Percentiles rank a stretch among this genome's conserved stretches.
phyloP scores from a whole-genome alignment of 2,888 invertebrate species.

The Imbricaverruca yamaguchii region DNA sequence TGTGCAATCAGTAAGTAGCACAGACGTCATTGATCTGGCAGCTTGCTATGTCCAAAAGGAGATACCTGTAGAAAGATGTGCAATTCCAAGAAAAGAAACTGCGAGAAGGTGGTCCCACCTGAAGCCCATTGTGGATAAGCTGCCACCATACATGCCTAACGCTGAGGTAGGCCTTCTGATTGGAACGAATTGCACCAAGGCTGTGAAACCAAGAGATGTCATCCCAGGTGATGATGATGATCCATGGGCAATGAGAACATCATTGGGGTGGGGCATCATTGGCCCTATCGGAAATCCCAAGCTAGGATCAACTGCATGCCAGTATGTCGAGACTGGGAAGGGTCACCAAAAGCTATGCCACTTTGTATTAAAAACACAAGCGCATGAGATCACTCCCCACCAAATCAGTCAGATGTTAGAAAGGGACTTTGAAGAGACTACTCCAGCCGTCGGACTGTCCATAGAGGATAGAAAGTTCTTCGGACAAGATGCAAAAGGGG shows the following conservation, averaged over 20 bases:
- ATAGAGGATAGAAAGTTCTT: conserved; percentile 13
- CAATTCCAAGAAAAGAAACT: too few species aligned
- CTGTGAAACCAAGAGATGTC: conserved; percentile 19
- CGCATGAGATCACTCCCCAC: conserved; percentile 15
- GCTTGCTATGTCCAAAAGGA: too few species aligned
- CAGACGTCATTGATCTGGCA: too few species aligned
- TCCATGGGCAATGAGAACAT: too few species aligned
- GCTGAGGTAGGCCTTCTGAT: conserved; percentile 22
- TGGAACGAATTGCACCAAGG: too few species aligned
- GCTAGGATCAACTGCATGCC: not conserved
- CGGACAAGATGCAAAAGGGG: conserved; percentile 9
- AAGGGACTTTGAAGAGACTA: conserved; percentile 9
- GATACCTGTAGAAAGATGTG: too few species aligned
- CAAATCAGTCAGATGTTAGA: conserved; percentile 23
- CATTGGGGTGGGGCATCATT: too few species aligned
- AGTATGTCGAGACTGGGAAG: not conserved
- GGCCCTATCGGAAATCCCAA: too few species aligned
- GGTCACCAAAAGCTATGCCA: not conserved
- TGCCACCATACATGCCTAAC: not conserved
- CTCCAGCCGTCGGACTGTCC: not conserved
- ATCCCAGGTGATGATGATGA: conserved; percentile 12
- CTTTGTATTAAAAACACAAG: conserved; percentile 9
- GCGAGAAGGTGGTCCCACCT: too few species aligned
- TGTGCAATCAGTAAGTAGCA: not conserved
- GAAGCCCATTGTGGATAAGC: conserved; percentile 2